Evolutionary conservation across 37 sponge, comb jelly and placozoan genomes (phyloP), one percentile per base, ranked within the genome.

Genomic region (Ephydatia muelleri): DNA sequence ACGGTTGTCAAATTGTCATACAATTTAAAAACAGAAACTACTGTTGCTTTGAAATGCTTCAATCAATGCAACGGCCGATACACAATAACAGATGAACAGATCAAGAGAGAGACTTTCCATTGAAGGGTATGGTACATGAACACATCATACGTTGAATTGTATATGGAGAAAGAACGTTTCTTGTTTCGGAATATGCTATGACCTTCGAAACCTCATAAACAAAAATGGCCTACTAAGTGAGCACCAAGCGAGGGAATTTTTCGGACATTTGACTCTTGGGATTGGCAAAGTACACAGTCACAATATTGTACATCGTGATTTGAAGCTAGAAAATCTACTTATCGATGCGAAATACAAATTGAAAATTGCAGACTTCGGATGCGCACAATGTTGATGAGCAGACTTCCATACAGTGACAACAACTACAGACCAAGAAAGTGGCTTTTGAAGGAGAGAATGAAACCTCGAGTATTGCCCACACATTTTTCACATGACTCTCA

Each of bases 361-460:
- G 16, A 90, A 90, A 67, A 85, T 90, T 25, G 85, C 73, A 31
- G 90, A 90, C 36, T 81, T 90, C 38, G 90, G 90, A 5, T 90
- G 90, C 64, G 90, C 90, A 16, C 85, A 23, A 90, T 90, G 90
- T 78, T 85, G 49, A 39, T 82, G 68, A 82, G 75, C 5, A 80
- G 39, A 48, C 66, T 90, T 21, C 90, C 90, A 3, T 90, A 75
- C 67, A 36, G 57, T 35, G 90, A 90, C 33, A 81, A 73, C 16
- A 86, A 90, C 33, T 76, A 73, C 16, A 86, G 90, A n/a, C 68
- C 40, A 5, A 66, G 82, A 39, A 74, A 39, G 49, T 31, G 78
- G 47, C 69, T 90, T 77, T 48, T 90, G 64, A 74, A 67, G 30
- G 86, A 90, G 33, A 80, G 90, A 38, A 77, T 68, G 85, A 38